Evolutionary conservation across 1,140 invertebrate genomes (phyloP).

Genomic region (Saxidomus purpurata): DNA sequence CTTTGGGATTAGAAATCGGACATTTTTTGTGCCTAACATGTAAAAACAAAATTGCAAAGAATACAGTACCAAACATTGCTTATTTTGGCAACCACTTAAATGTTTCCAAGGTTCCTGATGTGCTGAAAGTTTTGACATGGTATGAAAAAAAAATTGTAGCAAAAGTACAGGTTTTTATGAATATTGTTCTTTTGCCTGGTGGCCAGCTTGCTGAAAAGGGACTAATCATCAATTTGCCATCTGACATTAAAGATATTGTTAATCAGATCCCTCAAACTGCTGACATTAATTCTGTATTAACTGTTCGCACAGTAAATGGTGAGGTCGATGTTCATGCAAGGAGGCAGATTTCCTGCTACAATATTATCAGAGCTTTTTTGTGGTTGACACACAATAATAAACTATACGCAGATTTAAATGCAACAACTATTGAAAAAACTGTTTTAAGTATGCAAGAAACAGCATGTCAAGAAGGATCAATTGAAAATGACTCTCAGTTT

Average conservation of each 20-base stretch:
- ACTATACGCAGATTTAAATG: constrained; percentile 39
- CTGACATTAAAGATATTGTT: not conserved
- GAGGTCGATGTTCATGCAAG: not conserved
- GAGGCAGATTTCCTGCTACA: not conserved
- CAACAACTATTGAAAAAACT: not conserved
- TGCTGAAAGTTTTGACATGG: too few relatives aligned
- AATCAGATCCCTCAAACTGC: not conserved
- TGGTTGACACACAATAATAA: constrained; percentile 67
- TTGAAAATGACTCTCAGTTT: constrained; percentile 53
- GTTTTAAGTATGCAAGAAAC: not conserved
- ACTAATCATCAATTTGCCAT: constrained; percentile 23
- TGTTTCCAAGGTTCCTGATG: too few relatives aligned
- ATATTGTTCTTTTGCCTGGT: constrained; percentile 9
- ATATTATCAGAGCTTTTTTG: constrained; percentile 26
- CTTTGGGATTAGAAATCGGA: too few relatives aligned
- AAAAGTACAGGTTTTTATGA: constrained; percentile 46
- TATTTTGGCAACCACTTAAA: too few relatives aligned
- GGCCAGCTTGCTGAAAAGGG: constrained; percentile 28
- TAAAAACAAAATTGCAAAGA: too few relatives aligned
- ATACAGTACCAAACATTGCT: too few relatives aligned
- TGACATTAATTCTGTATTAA: not conserved
- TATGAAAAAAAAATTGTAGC: constrained; percentile 38
- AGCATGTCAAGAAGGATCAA: not conserved
- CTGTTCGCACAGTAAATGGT: not conserved
- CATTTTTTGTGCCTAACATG: too few relatives aligned